Conservation (phyloP, 2,797 vertebrate genomes). For the Falco rusticolus region DNA sequence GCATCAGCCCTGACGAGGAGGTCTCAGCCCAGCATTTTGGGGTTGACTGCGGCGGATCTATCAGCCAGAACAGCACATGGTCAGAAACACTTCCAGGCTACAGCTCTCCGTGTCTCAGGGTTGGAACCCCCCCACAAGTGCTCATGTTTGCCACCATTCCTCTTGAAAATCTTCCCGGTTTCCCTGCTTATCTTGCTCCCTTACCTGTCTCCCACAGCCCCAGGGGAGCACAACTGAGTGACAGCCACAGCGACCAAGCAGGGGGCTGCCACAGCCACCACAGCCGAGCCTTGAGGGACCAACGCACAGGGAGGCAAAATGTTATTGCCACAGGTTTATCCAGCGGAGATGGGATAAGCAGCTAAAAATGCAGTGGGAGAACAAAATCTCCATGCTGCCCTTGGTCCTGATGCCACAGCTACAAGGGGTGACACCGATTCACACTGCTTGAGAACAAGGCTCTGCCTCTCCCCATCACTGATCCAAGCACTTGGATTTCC, state of each 20-base stretch:
- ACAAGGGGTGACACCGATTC: not conserved
- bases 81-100: not conserved
- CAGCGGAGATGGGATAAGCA: not conserved
- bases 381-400: not conserved
- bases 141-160: not conserved
- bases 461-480: not conserved
- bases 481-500: not conserved
- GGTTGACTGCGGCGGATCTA: constrained; percentile 79
- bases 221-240: not conserved
- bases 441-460: not conserved
- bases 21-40: constrained; percentile 80
- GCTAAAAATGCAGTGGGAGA: not conserved
- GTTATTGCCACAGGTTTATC: not conserved
- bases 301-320: not conserved
- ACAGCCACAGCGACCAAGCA: not conserved
- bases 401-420: not conserved
- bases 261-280: not conserved
- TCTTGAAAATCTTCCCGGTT: not conserved
- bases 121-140: not conserved
- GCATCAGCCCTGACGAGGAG: not conserved
- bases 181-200: not conserved
- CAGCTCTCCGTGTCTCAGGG: not conserved
- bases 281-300: not conserved
- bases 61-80: not conserved
- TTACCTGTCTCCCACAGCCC: not conserved